Evolutionary conservation across 92 coral and sea anemone species (phyloP), one percentile per base, ranked within the genome.

Genomic region (Umimayanthus chanpuru): DNA sequence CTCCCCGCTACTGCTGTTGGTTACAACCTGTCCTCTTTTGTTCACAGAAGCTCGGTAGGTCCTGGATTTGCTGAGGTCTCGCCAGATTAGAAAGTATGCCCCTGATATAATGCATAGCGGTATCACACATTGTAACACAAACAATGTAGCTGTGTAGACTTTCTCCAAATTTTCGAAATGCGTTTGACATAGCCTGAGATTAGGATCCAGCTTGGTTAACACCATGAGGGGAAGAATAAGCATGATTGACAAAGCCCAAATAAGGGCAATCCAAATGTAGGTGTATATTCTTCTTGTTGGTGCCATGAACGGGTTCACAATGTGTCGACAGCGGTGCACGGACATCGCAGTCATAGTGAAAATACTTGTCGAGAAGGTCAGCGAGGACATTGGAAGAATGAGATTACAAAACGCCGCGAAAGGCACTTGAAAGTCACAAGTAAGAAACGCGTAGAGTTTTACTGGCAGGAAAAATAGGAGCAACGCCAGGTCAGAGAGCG

Each of bases 281-380:
- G 84, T 55, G 49, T 29, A 80, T 9, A 56, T 38, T 38, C 49
- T 56, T 58, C 84, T 30, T 3, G 67, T 80, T 5, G 84, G 84
- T 29, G 71, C 71, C 84, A 29, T 29, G 84, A 80, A 80, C 11
- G 84, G 84, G 43, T 80, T 80, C 5, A 80, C 41, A 64, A 80
- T 80, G 71, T 38, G 71, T 55, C 84, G 39, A 56, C 84, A 80
- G 8, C 84, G 68, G 71, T 80, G 84, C 20, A 80, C 49, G 64
- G 84, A 18, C 84, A 80, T 80, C 28, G 84, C 84, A 16, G 84
- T 80, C 84, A 80, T 80, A 2, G 84, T 80, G 15, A 80, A 80
- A 30, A 80, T 80, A 80, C 84, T 80, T 55, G 84, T 80, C 29
- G 84, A 80, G 71, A 80, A 80, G 64, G 84, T 80, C n/a, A 80